Conservation (phyloP, 2,797 vertebrate species). For the Columba guinea region DNA sequence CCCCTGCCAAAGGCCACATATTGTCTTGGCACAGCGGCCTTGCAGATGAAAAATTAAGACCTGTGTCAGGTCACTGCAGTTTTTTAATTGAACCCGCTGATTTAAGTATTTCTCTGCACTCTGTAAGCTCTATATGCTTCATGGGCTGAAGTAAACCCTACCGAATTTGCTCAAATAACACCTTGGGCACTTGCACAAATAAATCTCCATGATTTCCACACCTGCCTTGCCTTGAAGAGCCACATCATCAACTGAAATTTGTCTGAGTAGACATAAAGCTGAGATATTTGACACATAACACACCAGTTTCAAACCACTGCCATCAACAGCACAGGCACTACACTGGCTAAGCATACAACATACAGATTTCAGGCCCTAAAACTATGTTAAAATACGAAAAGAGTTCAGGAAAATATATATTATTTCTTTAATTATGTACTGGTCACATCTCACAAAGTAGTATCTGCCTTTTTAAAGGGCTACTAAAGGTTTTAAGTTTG, state of each 20-base stretch:
- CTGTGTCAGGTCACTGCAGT: background rate
- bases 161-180: background rate
- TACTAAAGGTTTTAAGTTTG: background rate
- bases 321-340: background rate
- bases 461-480: background rate
- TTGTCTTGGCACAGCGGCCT: background rate
- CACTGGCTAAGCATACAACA: background rate
- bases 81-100: background rate
- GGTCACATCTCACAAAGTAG: background rate
- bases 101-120: background rate
- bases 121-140: background rate
- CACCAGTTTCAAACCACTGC: background rate
- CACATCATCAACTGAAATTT: background rate
- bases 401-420: background rate
- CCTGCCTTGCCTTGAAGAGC: background rate
- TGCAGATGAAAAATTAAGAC: background rate
- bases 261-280: background rate
- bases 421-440: background rate
- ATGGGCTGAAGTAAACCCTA: background rate
- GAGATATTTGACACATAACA: background rate
- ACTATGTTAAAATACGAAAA: background rate
- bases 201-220: background rate
- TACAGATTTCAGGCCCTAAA: background rate
- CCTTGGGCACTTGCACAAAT: background rate
- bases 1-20: background rate